Percentiles rank a stretch among this genome's conserved stretches.
These are phyloP conservation scores for Tachycineta bicolor DNA, from an alignment of 2,113 vertebrate species.

Conservation along the genomic window DNA sequence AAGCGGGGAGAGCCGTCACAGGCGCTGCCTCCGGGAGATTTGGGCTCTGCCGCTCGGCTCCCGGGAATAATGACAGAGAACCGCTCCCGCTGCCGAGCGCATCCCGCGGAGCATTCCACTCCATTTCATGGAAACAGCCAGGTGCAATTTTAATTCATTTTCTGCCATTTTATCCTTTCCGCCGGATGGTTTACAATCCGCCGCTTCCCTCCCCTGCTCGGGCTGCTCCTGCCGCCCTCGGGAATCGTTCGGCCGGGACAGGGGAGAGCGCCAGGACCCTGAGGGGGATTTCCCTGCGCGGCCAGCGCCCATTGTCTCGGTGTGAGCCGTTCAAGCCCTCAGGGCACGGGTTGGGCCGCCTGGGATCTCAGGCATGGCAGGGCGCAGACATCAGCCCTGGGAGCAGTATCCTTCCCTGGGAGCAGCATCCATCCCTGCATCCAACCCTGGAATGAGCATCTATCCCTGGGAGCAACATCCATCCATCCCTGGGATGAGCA, in stretches of 20 bases:
- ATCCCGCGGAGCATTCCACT: not conserved
- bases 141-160: constrained; percentile 12
- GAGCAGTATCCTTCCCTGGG: not conserved
- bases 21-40: not conserved
- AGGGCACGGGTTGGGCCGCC: not conserved
- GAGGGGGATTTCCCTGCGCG: not conserved
- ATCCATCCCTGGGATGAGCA: too few relatives aligned
- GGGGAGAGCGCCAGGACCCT: not conserved
- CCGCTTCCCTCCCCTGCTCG: not conserved
- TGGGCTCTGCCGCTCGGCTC: not conserved
- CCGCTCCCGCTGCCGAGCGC: not conserved
- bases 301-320: not conserved
- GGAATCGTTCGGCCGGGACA: not conserved
- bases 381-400: not conserved
- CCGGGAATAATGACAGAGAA: not conserved
- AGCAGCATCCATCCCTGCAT: not conserved
- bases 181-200: not conserved
- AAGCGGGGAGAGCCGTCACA: not conserved
- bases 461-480: too few relatives aligned
- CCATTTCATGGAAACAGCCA: not conserved
- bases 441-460: too few relatives aligned
- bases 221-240: accelerated
- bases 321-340: not conserved
- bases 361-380: not conserved
- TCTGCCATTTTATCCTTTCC: not conserved